Base-by-base conservation (phyloP, 2,888 invertebrate species). In the Callosobruchus maculatus region DNA sequence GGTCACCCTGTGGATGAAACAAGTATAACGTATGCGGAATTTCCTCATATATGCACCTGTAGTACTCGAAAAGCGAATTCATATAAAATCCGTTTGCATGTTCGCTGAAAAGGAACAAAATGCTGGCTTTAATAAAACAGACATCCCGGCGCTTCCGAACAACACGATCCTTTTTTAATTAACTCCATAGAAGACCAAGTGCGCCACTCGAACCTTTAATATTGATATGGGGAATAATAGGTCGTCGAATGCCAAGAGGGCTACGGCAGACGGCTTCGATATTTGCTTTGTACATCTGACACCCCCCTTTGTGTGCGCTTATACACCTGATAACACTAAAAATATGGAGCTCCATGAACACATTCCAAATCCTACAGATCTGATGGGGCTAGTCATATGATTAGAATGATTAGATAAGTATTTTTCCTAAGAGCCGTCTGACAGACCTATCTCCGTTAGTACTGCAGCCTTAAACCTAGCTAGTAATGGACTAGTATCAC, bases 121-220 rank as follows among this genome's bases (percentile, higher is more conserved):
- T 49, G 49, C 49, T 49, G 3, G 9, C 18, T 49, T 49, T 49
- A 49, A 49, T 49, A 49, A 49, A 49, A 49, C 49, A 49, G 49
- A 49, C 49, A 18, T 49, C 49, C 49, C 49, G 49, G 49, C 49
- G 49, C 49, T 49, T 49, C 49, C 49, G 49, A 49, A 49, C 49
- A 49, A 49, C 49, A 49, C 13, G 49, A 49, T 49, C 49, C 49
- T 75, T 75, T 74, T 81, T 81, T 81, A 81, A 81, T 81, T 81
- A 80, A 80, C 78, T 75, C 73, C 73, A 73, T 66, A 74, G 70
- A 74, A 77, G 77, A 68, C 69, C 70, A 73, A 75, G 77, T 82
- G 78, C 78, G 81, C 80, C 84, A 82, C 84, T 85, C 82, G 81
- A 85, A 84, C 84, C 82, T 82, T 84, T 84, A 85, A 85, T 85